Evolutionary conservation across 1,140 invertebrate species (phyloP).

Genomic region (Geopemphigus sp.): DNA sequence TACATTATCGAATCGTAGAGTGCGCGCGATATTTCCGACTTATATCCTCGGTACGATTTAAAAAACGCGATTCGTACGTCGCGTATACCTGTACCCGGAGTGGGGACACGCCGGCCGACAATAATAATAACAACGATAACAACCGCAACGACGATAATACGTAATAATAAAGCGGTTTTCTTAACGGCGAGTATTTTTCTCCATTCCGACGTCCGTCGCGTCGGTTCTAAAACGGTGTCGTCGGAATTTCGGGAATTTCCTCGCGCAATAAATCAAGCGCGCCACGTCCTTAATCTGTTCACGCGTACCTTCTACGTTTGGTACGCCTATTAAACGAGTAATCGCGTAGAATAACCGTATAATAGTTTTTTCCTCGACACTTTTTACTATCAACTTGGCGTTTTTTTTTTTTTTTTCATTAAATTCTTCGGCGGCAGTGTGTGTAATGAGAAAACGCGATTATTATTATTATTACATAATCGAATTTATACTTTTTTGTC

Average conservation of each 20-base stretch:
- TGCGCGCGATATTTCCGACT: constrained; percentile 21
- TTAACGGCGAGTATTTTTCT: neutral
- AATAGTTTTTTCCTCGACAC: neutral
- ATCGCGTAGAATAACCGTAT: neutral
- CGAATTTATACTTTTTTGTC: no score
- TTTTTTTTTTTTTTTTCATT: neutral
- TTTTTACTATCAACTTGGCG: neutral
- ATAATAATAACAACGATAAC: no score
- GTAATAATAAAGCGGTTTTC: constrained; percentile 16
- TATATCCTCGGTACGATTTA: constrained; percentile 23
- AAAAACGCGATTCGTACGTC: neutral
- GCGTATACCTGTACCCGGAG: neutral
- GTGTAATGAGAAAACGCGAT: no score
- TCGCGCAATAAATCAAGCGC: constrained; percentile 19
- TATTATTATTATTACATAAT: no score
- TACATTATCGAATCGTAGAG: constrained; percentile 22
- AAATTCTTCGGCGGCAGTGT: neutral
- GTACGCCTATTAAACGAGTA: constrained; percentile 16
- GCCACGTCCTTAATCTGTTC: neutral
- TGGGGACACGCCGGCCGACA: neutral
- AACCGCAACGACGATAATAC: neutral
- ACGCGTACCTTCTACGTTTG: no score
- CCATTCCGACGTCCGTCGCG: neutral
- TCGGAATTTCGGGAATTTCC: constrained; percentile 19
- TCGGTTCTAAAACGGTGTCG: constrained; percentile 1